Evolutionary conservation across 2,888 invertebrate species (phyloP), one percentile per base, ranked within the genome.

Genomic region (Matsumyia berberina): DNA sequence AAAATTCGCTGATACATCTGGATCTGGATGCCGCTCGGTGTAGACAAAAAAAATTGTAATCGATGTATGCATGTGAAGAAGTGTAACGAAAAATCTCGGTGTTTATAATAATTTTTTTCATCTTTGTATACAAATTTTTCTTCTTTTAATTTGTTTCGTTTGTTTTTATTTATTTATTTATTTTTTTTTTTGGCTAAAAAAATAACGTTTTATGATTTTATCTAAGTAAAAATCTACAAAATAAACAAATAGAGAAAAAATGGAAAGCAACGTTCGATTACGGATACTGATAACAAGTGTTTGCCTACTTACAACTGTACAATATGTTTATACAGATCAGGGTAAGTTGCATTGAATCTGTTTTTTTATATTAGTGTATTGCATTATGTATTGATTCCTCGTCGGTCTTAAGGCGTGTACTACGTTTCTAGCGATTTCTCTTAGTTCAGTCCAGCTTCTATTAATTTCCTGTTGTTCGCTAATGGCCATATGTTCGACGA

Each of bases 241-340:
- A 12, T 9, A 5, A 53, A 19, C 44, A 17, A 64, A 51, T 39
- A 66, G 11, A 73, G 33, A 24, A 55, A 72, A 72, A 72, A 83
- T 83, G 83, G 83, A 83, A 83, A 79, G 55, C 60, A 83, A 67
- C 55, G 57, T 79, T 73, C 73, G 67, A 62, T 39, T 79, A 55
- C 72, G 83, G 62, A 73, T 83, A 57, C 62, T 79, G 29, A 62
- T 83, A 42, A 73, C 57, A 31, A 79, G 73, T 62, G 72, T 78
- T 83, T 83, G 83, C 29, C 39, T 83, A 24, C 29, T 83, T 57
- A 57, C 73, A 67, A 83, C 83, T 42, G 39, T 62, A 60, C 60
- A 79, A 7, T 49, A 64, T 60, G 19, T 44, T 35, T 46, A 55
- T 15, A 60, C 79, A 39, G 83, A 83, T 44, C 83, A 83, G 29